phyloP scores from a whole-genome alignment of 2,113 vertebrate species.

The Talpa occidentalis region DNA sequence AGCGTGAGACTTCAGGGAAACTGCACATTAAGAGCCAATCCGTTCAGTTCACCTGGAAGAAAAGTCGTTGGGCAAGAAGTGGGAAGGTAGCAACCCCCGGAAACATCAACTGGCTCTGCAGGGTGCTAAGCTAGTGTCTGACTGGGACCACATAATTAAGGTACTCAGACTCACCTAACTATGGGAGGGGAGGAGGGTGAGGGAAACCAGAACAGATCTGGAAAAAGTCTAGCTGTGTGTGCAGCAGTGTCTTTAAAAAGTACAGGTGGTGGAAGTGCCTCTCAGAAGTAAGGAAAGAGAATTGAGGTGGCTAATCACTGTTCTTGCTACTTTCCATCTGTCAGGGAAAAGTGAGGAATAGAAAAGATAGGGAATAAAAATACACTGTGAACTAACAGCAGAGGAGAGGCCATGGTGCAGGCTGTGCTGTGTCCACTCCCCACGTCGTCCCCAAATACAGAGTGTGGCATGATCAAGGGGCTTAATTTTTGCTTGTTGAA shows the following conservation, averaged over 20 bases:
- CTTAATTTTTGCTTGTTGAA: background rate
- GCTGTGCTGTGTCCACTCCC: fast-evolving
- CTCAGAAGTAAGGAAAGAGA: conserved; percentile 23
- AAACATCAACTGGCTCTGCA: conserved; percentile 60
- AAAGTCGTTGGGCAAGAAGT: conserved; percentile 55
- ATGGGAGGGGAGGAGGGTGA: background rate
- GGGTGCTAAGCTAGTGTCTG: conserved; percentile 42
- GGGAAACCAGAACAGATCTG: background rate
- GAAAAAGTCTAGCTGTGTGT: background rate
- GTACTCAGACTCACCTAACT: background rate
- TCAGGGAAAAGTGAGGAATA: background rate
- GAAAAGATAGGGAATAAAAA: background rate
- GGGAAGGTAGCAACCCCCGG: conserved; percentile 22
- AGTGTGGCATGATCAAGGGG: background rate
- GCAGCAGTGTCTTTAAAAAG: conserved; percentile 24
- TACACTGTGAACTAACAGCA: background rate
- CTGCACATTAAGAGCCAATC: background rate
- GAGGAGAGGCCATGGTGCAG: background rate
- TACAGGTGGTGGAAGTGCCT: background rate
- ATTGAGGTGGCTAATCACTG: background rate
- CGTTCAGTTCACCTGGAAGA: background rate
- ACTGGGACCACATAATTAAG: conserved; percentile 58
- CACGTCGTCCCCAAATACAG: background rate
- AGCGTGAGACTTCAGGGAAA: conserved; percentile 41
- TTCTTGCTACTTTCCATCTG: background rate